Base-by-base conservation (phyloP, 35 echinoderm and acorn worm species). In the Nesometra sesokonis region DNA sequence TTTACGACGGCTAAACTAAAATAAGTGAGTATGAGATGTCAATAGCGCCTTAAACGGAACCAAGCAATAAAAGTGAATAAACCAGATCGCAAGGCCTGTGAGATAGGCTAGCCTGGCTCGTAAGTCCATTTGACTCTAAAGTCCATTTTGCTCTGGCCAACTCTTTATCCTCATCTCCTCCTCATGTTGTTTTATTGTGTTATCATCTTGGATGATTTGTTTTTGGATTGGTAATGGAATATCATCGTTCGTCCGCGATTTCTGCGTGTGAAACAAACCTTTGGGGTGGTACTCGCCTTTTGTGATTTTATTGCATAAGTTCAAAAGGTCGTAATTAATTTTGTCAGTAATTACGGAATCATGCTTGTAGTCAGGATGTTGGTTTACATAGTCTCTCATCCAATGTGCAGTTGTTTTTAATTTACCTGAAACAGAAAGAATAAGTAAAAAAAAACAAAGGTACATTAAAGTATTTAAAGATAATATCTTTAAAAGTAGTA, bases 341-440 rank as follows among this genome's bases (percentile, higher is more conserved):
- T 77, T 36, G n/a, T 89, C 94, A 17, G 94, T 82, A 57, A 97
- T 82, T 29, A 97, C 88, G 0, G 87, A 97, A 82, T 91, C 95
- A 2, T 97, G 87, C 33, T 93, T 93, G 91, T 97, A 93, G 31
- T 91, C 89, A 32, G 91, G 95, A 78, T 97, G 95, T 27, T 37
- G 37, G 29, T 81, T 32, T 29, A 97, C 87, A 82, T 93, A 97
- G 35, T 97, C 87, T 84, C 95, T 52, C 29, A 97, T 97, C 95
- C 95, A 97, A 4, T 76, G 47, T 0, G 91, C 95, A 13, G 84
- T 86, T 34, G 95, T 97, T 84, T 87, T 89, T 8, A 97, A 86
- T 90, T 90, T 90, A 38, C 95, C 95, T 97, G 52, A 32, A 80
- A 34, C 7, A 17, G 3, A 32, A 43, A 43, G n/a, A n/a, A n/a